Evolutionary conservation across 2,888 invertebrate genomes (phyloP), one percentile per base, ranked within the genome.

Genomic region (Mythimna loreyi): DNA sequence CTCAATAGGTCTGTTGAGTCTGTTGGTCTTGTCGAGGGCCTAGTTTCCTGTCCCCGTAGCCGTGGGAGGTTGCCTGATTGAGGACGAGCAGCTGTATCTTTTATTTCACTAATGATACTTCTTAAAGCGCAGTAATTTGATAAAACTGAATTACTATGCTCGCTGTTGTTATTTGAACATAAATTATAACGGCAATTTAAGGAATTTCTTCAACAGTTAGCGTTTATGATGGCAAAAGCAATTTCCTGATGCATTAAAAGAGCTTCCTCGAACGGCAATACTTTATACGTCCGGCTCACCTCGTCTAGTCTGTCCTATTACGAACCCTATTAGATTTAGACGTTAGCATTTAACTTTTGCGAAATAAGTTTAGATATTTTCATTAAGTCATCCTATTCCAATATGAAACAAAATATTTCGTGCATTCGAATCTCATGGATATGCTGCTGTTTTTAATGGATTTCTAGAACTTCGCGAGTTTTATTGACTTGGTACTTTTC

Each of bases 41-140:
- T 43, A 55, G 73, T 55, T 21, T 55, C 74, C 70, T 73, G 74
- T 55, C 6, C 40, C 55, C 30, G 52, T 63, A 36, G 13, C 3
- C 23, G 73, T 47, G 16, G 11, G 30, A 43, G 30, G 6, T 30
- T 13, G 19, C 6, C 3, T 8, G 30, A 13, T 13, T 36, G 30
- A 19, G 13, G 13, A 5, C 16, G 1, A 0, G 4, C 25, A 25
- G 4, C 11, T 23, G 30, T 50, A 30, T 23, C 6, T 8, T 16
- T 0, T 30, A 16, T 40, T n/a, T 16, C 30, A 3, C 1, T 25
- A 40, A n/a, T 2, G 19, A 45, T 3, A 16, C 1, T 21, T 2
- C 0, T 2, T 9, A 19, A 13, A 13, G 16, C 23, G 19, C 2
- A 4, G 13, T 55, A 19, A 13, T 13, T n/a, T 5, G 5, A 1